These are phyloP conservation scores for Pseudochirops corinnae DNA, from an alignment of 2,797 vertebrate species.

Conservation along the genomic window DNA sequence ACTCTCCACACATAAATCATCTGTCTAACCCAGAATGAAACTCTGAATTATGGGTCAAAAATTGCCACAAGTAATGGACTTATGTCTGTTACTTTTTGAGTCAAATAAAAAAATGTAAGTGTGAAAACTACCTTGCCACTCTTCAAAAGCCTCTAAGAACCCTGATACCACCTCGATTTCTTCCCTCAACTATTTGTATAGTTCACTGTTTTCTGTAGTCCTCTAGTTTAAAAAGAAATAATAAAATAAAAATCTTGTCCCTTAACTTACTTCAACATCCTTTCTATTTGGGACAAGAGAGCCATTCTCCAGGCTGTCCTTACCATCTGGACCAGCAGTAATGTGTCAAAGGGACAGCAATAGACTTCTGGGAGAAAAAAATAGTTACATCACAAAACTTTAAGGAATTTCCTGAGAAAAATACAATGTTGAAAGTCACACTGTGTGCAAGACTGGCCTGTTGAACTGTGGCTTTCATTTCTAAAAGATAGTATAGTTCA, in stretches of 20 bases:
- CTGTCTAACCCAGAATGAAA: slow-evolving; percentile 45
- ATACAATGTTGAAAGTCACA: slow-evolving; percentile 7
- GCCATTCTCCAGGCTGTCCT: slow-evolving; percentile 34
- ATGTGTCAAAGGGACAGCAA: background rate
- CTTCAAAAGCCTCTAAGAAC: background rate
- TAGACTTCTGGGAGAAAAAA: slow-evolving; percentile 17
- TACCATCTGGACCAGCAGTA: background rate
- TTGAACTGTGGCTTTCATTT: slow-evolving; percentile 37
- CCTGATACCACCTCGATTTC: background rate
- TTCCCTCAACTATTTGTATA: slow-evolving; percentile 39
- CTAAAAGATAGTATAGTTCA: slow-evolving; percentile 1
- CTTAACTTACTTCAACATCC: slow-evolving; percentile 16
- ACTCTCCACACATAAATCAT: slow-evolving; percentile 52
- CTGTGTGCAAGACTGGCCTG: slow-evolving; percentile 18
- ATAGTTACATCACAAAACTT: slow-evolving; percentile 24
- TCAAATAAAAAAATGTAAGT: slow-evolving; percentile 14
- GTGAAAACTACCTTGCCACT: slow-evolving; percentile 51
- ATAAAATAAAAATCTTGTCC: background rate
- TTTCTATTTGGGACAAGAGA: slow-evolving; percentile 46
- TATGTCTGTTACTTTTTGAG: background rate
- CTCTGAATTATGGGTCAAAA: slow-evolving; percentile 56
- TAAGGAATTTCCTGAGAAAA: slow-evolving; percentile 16
- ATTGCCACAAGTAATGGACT: slow-evolving; percentile 55
- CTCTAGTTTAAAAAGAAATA: slow-evolving; percentile 24
- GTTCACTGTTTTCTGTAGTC: slow-evolving; percentile 43